Evolutionary conservation across 2,888 invertebrate species (phyloP).

Genomic region (Spodoptera exigua): DNA sequence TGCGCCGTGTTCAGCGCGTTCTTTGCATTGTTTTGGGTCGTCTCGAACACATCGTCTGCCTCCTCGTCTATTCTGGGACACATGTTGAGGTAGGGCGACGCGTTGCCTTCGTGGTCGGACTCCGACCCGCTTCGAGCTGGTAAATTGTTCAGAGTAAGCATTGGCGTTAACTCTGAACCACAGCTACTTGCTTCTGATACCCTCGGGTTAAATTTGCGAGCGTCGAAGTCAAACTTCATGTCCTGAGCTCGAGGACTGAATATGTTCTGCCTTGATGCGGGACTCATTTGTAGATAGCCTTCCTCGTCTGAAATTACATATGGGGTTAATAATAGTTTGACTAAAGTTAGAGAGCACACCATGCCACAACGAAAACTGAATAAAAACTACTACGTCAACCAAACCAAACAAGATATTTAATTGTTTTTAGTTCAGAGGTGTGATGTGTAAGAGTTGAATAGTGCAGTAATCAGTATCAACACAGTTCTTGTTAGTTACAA

Average conservation of each 20-base stretch:
- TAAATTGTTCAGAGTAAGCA: slow-evolving; percentile 84
- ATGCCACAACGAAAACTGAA: slow-evolving; percentile 33
- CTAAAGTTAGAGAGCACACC: slow-evolving; percentile 9
- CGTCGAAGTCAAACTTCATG: slow-evolving; percentile 87
- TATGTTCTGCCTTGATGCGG: slow-evolving; percentile 78
- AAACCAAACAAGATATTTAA: slow-evolving; percentile 17
- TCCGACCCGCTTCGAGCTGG: slow-evolving; percentile 80
- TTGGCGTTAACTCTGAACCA: slow-evolving; percentile 87
- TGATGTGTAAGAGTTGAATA: slow-evolving; percentile 12
- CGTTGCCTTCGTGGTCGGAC: slow-evolving; percentile 78
- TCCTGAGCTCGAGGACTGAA: slow-evolving; percentile 88
- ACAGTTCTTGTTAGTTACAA: slow-evolving; percentile 62
- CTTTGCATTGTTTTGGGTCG: slow-evolving; percentile 74
- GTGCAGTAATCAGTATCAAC: slow-evolving; percentile 39
- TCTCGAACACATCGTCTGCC: slow-evolving; percentile 81
- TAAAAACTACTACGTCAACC: slow-evolving; percentile 29
- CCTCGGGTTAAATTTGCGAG: slow-evolving; percentile 72
- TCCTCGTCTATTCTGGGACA: slow-evolving; percentile 81
- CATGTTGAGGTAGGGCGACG: slow-evolving; percentile 73
- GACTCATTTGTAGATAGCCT: slow-evolving; percentile 91
- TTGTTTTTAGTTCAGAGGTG: slow-evolving; percentile 36
- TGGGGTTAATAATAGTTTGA: neutral
- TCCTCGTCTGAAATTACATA: slow-evolving; percentile 78
- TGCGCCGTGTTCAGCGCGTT: slow-evolving; percentile 75
- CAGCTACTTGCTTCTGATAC: slow-evolving; percentile 69